These are phyloP conservation scores for Amphiprion percula DNA, from an alignment of 2,113 vertebrate genomes.

Conservation along the genomic window DNA sequence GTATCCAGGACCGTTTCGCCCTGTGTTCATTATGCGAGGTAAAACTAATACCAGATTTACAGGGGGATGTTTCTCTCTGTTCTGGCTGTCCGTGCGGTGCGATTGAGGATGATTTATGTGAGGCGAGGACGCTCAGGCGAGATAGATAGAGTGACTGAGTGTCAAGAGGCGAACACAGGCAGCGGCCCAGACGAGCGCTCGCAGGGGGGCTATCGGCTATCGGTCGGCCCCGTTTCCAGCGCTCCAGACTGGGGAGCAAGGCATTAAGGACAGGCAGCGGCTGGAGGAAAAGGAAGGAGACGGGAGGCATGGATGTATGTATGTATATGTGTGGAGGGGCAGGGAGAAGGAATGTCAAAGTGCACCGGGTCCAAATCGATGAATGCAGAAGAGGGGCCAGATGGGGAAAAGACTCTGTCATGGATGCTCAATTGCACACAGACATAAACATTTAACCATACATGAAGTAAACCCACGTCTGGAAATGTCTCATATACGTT, in stretches of 20 bases:
- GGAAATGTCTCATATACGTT: conserved; percentile 64
- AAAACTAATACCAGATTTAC: conserved; percentile 85
- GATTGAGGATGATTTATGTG: conserved; percentile 82
- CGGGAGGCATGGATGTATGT: conserved; percentile 45
- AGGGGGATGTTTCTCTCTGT: conserved; percentile 74
- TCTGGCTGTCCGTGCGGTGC: conserved; percentile 61
- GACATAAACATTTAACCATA: conserved; percentile 77
- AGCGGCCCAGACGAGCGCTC: conserved; percentile 67
- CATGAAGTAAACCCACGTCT: conserved; percentile 41
- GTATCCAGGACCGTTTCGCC: conserved; percentile 80
- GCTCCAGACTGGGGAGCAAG: conserved; percentile 43
- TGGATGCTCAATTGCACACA: conserved; percentile 80
- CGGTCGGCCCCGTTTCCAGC: conserved; percentile 54
- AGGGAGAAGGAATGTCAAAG: conserved; percentile 58
- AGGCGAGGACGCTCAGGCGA: conserved; percentile 60
- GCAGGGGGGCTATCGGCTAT: conserved; percentile 77
- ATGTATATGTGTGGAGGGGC: conserved; percentile 46
- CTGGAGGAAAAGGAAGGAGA: conserved; percentile 61
- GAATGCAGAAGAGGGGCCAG: conserved; percentile 44
- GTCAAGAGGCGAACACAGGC: conserved; percentile 49
- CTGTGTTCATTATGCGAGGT: conserved; percentile 78
- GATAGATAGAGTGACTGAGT: conserved; percentile 70
- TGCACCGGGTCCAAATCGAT: conserved; percentile 60
- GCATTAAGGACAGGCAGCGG: conserved; percentile 17
- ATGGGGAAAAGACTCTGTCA: conserved; percentile 33